Evolutionary conservation across 2,113 vertebrate genomes (phyloP).

Genomic region (Synchiropus splendidus): DNA sequence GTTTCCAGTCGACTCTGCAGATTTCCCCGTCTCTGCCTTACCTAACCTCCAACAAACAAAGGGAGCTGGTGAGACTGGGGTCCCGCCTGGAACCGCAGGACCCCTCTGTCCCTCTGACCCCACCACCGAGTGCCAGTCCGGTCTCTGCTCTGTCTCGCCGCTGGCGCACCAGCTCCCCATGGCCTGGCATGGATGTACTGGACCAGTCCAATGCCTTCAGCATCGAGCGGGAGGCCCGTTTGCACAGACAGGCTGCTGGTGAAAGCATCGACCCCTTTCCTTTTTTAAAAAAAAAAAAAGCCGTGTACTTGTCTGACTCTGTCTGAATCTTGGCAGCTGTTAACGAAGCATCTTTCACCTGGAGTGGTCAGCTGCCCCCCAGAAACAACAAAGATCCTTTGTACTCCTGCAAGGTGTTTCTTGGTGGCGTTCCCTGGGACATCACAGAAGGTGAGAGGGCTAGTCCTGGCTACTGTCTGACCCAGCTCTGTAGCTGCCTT

Average conservation of each 20-base stretch:
- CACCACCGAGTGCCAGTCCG: slow-evolving; percentile 67
- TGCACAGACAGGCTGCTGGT: slow-evolving; percentile 96
- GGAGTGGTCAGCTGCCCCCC: slow-evolving; percentile 93
- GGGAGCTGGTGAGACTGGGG: slow-evolving; percentile 80
- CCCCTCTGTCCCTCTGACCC: slow-evolving; percentile 71
- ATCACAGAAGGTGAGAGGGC: slow-evolving; percentile 96
- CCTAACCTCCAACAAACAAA: slow-evolving; percentile 74
- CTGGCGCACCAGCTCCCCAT: slow-evolving; percentile 83
- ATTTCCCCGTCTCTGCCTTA: slow-evolving; percentile 93
- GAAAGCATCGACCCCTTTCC: background rate
- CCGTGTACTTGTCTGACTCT: background rate
- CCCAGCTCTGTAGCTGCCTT: background rate
- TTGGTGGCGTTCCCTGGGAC: slow-evolving; percentile 97
- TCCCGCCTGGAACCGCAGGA: slow-evolving; percentile 80
- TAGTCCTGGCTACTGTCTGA: background rate
- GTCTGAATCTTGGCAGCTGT: slow-evolving; percentile 67
- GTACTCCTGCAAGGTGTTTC: slow-evolving; percentile 96
- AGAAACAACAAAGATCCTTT: slow-evolving; percentile 93
- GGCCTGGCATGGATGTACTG: slow-evolving; percentile 83
- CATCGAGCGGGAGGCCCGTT: slow-evolving; percentile 91
- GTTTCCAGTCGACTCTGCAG: slow-evolving; percentile 80
- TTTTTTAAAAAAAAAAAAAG: background rate
- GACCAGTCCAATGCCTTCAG: slow-evolving; percentile 86
- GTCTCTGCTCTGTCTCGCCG: slow-evolving; percentile 74
- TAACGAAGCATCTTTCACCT: slow-evolving; percentile 94